Base-by-base conservation (phyloP, 2,797 vertebrate genomes). In the Otus scops region DNA sequence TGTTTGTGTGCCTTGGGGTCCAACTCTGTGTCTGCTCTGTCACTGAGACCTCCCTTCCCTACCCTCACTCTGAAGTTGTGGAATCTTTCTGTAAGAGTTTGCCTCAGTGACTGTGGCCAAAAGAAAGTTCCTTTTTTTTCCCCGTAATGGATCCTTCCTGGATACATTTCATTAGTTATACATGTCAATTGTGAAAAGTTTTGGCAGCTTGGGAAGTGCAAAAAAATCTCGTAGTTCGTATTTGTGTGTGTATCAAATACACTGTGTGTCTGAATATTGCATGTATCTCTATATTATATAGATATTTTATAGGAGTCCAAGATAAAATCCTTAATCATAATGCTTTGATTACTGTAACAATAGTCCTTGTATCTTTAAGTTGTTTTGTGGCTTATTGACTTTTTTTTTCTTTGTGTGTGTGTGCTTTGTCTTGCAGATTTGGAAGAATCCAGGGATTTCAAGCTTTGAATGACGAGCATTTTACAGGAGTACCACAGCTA, bases 371-470 rank as follows among this genome's bases (percentile, higher is more conserved):
- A 53, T 48, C 19, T 82, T 70, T 51, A 64, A 57, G 23, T 64
- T 38, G 19, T 63, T 57, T 54, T 78, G 18, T 74, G 82, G 9
- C 26, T 48, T 77, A 95, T n/a, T 95, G 27, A 51, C 59, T 34
- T 78, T 56, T 92, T 48, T 34, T 71, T 48, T 67, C 39, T n/a
- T 36, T 67, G 2, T 93, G 32, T 85, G 22, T 86, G 11, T 94
- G 21, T 70, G 53, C 8, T 95, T 97, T 97, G 87, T 89, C 94
- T 98, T 97, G 56, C 97, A 98, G 98, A 94, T 78, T 91, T 93
- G 60, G 94, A 96, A 96, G 75, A 93, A 91, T 74, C 93, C 94
- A 83, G 53, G 71, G 57, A 92, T 96, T 96, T 87, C 92, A 90
- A 53, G 83, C 85, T 73, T 74, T 93, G 88, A 93, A n/a, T 85